Base-by-base conservation (phyloP, 2,888 invertebrate species). In the Encarsia formosa region DNA sequence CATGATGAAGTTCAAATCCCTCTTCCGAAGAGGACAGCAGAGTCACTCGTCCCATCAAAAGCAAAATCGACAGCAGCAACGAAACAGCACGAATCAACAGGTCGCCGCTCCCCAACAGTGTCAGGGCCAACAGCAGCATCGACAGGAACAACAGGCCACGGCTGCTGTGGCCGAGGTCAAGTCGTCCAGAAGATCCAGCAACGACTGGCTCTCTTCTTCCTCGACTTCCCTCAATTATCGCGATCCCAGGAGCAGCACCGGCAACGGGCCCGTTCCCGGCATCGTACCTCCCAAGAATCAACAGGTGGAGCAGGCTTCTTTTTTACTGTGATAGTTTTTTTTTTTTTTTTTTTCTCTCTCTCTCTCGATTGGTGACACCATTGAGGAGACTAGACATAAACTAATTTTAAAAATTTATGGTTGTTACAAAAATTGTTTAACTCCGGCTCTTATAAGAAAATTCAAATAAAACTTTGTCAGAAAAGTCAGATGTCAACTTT, bases 1-100 rank as follows among this genome's bases (percentile, higher is more conserved):
- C 78, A 90, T 89, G 89, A 90, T 90, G 84, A 91, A 90, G 82
- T 85, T 91, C 78, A 90, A 90, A 83, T 89, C 90, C 71, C 84
- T 91, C 76, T 91, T 91, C 80, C 90, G 90, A 80, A 89, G 90
- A 86, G 88, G 88, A 70, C 87, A 86, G 73, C 73, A 65, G 59
- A 71, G 67, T 57, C 72, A 72, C 59, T 65, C 61, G 59, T 63
- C 64, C 55, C 64, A 65, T 49, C 64, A 62, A 53, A 61, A 65
- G 59, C 66, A 65, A 58, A 66, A 66, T 54, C 61, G 67, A 47
- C 66, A 65, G 53, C 49, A 58, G n/a, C 51, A n/a, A n/a, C n/a
- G n/a, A n/a, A n/a, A n/a, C n/a, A n/a, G n/a, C n/a, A n/a, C n/a
- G n/a, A n/a, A n/a, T n/a, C n/a, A n/a, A n/a, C n/a, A n/a, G n/a